Conservation (phyloP, 2,113 vertebrate genomes). For the Paradisaea rubra region DNA sequence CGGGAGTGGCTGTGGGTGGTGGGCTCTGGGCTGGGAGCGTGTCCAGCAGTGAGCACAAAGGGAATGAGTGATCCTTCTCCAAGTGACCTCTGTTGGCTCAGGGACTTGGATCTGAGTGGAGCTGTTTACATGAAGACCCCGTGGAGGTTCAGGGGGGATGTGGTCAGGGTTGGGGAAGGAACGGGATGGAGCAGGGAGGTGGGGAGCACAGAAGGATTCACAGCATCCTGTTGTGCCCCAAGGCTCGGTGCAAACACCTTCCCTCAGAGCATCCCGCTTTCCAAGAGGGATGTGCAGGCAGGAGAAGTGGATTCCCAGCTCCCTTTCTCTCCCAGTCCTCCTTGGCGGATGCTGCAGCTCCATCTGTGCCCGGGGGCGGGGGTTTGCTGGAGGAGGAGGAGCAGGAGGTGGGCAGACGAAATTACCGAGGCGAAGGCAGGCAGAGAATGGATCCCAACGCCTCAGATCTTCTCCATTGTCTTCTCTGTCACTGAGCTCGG, state of each 20-base stretch:
- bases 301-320: slow-evolving; percentile 15
- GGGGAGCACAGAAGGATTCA: fast-evolving
- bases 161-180: fast-evolving
- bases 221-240: fast-evolving
- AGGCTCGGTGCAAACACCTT: neutral
- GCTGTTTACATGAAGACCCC: neutral
- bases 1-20: fast-evolving
- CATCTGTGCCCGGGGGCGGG: slow-evolving; percentile 37
- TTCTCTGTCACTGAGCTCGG: neutral
- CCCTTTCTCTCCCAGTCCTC: neutral
- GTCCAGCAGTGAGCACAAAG: neutral
- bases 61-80: neutral
- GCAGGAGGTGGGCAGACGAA: slow-evolving; percentile 51
- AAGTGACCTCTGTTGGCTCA: neutral
- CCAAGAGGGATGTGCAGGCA: neutral
- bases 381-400: slow-evolving; percentile 55
- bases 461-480: neutral
- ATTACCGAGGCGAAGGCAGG: slow-evolving; percentile 3
- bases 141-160: fast-evolving
- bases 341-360: slow-evolving; percentile 30
- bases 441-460: neutral
- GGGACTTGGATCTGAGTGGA: neutral
- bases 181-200: neutral
- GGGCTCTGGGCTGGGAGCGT: neutral
- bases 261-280: neutral